These are phyloP conservation scores for Apodemia duryi DNA, from an alignment of 2,888 invertebrate species.

Conservation along the genomic window DNA sequence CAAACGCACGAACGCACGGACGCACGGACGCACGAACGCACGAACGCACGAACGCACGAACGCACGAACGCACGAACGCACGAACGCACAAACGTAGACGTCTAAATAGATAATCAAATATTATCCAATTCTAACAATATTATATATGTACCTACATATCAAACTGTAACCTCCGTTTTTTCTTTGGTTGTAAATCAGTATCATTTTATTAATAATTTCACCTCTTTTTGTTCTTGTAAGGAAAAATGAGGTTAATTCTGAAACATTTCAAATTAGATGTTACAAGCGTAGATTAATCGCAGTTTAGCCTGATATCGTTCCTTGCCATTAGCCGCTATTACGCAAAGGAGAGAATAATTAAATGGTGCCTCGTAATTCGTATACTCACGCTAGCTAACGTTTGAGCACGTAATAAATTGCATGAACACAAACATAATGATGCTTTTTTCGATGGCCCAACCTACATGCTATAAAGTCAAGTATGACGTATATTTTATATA, in stretches of 20 bases:
- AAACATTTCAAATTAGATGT: slow-evolving; percentile 1
- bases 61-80: too few species aligned
- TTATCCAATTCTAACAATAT: too few species aligned
- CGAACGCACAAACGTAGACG: too few species aligned
- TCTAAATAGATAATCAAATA: too few species aligned
- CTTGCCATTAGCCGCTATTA: slow-evolving; percentile 34
- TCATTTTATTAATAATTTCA: background rate
- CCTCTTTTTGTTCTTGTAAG: background rate
- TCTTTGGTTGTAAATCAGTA: background rate
- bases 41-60: too few species aligned
- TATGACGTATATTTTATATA: background rate
- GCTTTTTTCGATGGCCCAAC: slow-evolving; percentile 20
- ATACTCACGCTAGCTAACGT: slow-evolving; percentile 33
- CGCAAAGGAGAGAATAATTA: slow-evolving; percentile 39
- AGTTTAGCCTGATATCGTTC: slow-evolving; percentile 39
- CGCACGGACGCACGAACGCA: too few species aligned
- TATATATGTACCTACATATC: too few species aligned
- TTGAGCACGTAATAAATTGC: slow-evolving; percentile 32
- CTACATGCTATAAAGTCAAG: background rate
- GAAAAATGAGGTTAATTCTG: background rate
- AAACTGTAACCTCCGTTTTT: too few species aligned
- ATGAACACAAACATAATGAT: slow-evolving; percentile 29
- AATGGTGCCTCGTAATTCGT: slow-evolving; percentile 35
- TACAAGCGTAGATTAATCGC: slow-evolving; percentile 54
- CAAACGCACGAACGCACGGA: too few species aligned